These are phyloP conservation scores for Sisor rabdophorus DNA, from an alignment of 2,113 vertebrate species.

Conservation along the genomic window DNA sequence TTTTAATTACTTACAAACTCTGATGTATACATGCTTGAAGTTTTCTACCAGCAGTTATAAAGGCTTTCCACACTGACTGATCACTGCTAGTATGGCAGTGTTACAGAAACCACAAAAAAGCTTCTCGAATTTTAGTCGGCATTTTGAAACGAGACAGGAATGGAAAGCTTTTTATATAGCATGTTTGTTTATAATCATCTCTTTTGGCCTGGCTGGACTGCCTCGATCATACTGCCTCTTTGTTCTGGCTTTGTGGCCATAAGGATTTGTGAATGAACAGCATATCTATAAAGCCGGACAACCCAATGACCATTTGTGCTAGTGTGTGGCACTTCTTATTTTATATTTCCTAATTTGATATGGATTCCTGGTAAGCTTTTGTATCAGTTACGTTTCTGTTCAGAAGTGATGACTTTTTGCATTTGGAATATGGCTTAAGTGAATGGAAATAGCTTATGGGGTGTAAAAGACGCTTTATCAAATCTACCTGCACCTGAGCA, in stretches of 20 bases:
- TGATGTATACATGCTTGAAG: neutral
- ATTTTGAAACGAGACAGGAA: slow-evolving; percentile 37
- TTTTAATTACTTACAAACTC: slow-evolving; percentile 8
- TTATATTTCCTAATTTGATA: slow-evolving; percentile 39
- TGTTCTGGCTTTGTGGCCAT: slow-evolving; percentile 35
- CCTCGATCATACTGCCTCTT: slow-evolving; percentile 36
- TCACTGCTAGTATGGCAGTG: slow-evolving; percentile 19
- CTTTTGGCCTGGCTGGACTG: slow-evolving; percentile 8
- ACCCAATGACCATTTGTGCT: slow-evolving; percentile 34
- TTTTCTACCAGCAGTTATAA: slow-evolving; percentile 20
- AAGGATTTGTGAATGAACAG: slow-evolving; percentile 46
- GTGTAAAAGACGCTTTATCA: slow-evolving; percentile 17
- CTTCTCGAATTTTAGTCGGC: slow-evolving; percentile 28
- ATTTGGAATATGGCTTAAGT: slow-evolving; percentile 28
- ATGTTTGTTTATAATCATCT: slow-evolving; percentile 47
- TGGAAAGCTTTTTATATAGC: slow-evolving; percentile 43
- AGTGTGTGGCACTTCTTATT: slow-evolving; percentile 24
- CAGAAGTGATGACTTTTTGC: slow-evolving; percentile 17
- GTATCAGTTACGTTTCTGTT: slow-evolving; percentile 41
- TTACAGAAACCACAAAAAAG: slow-evolving; percentile 36
- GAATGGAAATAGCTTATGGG: slow-evolving; percentile 19
- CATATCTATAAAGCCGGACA: slow-evolving; percentile 33
- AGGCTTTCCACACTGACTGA: slow-evolving; percentile 11
- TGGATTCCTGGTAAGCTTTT: slow-evolving; percentile 41
- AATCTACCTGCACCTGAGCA: slow-evolving; percentile 11